Percentiles rank a stretch among this genome's conserved stretches.
These are phyloP conservation scores for Panagrolaimus sp. DNA, from an alignment of 1,140 invertebrate species.

Conservation along the genomic window DNA sequence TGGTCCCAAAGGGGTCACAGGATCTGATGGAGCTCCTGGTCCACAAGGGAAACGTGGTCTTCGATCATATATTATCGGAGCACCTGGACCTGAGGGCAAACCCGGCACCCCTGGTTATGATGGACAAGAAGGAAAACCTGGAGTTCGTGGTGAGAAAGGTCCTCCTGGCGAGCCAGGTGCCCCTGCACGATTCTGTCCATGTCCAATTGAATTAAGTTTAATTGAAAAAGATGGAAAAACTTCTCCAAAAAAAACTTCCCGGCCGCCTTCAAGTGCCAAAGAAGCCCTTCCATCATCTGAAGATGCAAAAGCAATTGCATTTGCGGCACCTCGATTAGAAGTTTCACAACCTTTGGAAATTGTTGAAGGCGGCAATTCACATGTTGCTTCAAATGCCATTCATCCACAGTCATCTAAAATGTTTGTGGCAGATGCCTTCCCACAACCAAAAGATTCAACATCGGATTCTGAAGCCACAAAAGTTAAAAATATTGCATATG, in stretches of 20 bases:
- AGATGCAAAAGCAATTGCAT: background rate
- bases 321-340: background rate
- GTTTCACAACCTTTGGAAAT: background rate
- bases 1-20: slow-evolving; percentile 10
- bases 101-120: slow-evolving; percentile 35
- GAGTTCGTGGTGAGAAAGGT: slow-evolving; percentile 26
- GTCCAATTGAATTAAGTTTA: slow-evolving; percentile 30
- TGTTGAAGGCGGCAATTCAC: slow-evolving; percentile 7
- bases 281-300: background rate
- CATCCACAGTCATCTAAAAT: background rate
- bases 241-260: too few species aligned
- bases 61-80: slow-evolving; percentile 30
- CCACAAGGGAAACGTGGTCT: slow-evolving; percentile 34
- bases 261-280: background rate
- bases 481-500: slow-evolving; percentile 4
- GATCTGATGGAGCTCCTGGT: slow-evolving; percentile 26
- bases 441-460: background rate
- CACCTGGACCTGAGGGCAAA: slow-evolving; percentile 32
- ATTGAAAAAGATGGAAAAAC: background rate
- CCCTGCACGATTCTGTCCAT: slow-evolving; percentile 27
- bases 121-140: slow-evolving; percentile 37
- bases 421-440: background rate
- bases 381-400: background rate
- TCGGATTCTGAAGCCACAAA: background rate
- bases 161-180: slow-evolving; percentile 28